Base-by-base conservation (phyloP, 2,113 vertebrate species). In the Manacus vitellinus region DNA sequence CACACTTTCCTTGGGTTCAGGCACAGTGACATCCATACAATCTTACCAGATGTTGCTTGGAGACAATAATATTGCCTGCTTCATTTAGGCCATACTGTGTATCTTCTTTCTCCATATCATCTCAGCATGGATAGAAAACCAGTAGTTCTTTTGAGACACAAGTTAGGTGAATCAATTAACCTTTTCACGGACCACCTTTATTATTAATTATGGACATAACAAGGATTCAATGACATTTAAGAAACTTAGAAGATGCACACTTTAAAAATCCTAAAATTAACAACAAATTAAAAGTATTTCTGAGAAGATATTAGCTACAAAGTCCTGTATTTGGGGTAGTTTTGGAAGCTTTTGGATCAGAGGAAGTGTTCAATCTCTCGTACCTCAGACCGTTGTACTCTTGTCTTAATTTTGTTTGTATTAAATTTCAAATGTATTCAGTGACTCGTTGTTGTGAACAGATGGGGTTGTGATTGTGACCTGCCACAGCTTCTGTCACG, bases 391-490 rank as follows among this genome's bases (percentile, higher is more conserved):
- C 21, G 22, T 46, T 62, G 23, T 55, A 84, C 58, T 17, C 14
- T 66, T 41, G 10, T 39, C 79, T 94, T 75, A 66, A 84, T 95
- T 92, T 80, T 93, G 71, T 82, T 89, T 92, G 39, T 85, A 68
- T 78, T 92, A 74, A 46, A 46, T 92, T 89, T 77, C 68, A 95
- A 92, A 94, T 91, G 43, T 27, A 91, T 91, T 94, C 55, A 7
- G 63, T 9, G 51, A 83, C 39, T 92, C 0, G 6, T 80, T 63
- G 81, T 22, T 79, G 88, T 17, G 58, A 95, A 91, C 94, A 95
- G 94, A 97, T 94, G 95, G 94, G 61, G 16, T 47, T 94, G 83
- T 95, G 92, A 76, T 70, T 94, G 79, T 96, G 94, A 94, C 94
- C 96, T 81, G 72, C 52, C 75, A 94, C 89, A 93, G 79, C 67